Conservation (phyloP, 2,888 invertebrate genomes). For the Acronicta alni region DNA sequence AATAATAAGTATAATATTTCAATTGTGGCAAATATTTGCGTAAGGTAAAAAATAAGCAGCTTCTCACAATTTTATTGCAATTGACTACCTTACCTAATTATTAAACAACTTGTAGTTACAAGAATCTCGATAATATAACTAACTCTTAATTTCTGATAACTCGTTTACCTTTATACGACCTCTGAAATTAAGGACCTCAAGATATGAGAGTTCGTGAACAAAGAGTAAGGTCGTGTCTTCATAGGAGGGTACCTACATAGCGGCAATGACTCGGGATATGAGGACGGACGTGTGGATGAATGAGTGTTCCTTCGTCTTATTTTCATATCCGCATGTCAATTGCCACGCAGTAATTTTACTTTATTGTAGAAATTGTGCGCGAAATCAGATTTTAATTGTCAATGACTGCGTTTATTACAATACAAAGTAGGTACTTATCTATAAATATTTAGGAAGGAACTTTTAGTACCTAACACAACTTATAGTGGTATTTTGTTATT, state of each 20-base stretch:
- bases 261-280: constrained; percentile 34
- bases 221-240: constrained; percentile 42
- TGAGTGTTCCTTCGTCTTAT: constrained; percentile 49
- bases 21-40: too few species aligned
- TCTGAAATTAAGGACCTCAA: constrained; percentile 42
- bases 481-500: too few species aligned
- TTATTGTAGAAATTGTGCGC: constrained; percentile 27
- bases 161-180: too few species aligned
- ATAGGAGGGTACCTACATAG: constrained; percentile 19
- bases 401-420: constrained; percentile 29
- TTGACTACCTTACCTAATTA: too few species aligned
- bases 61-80: too few species aligned
- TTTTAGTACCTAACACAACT: background rate
- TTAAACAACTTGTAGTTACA: too few species aligned
- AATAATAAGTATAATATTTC: too few species aligned
- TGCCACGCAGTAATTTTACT: constrained; percentile 45
- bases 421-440: background rate
- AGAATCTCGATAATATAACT: too few species aligned
- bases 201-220: constrained; percentile 45
- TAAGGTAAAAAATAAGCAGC: too few species aligned
- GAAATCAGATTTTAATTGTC: constrained; percentile 39
- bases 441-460: background rate
- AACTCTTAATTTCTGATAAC: too few species aligned
- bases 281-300: constrained; percentile 42
- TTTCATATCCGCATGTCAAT: constrained; percentile 52